Base-by-base conservation (phyloP, 1,140 invertebrate genomes). In the Zaprionus vittiger region DNA sequence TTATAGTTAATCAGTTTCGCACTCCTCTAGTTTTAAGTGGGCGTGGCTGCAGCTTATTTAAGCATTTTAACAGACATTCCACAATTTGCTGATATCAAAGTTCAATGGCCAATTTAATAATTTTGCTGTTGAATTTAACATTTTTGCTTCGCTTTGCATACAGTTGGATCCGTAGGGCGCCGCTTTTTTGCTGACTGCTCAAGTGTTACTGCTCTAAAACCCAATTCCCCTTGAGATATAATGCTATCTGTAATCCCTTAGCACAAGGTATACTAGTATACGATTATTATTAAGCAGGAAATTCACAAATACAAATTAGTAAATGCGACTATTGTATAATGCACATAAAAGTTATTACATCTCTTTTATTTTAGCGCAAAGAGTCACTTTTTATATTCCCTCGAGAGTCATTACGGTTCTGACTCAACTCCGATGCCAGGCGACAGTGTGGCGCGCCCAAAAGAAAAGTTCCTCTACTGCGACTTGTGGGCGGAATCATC, bases 81-180 rank as follows among this genome's bases (percentile, higher is more conserved):
- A 56, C 77, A 61, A 44, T 54, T 70, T 62, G 68, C 61, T 79
- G 84, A 89, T 87, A 89, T 73, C 22, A 87, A 87, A 84, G 84
- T 87, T 87, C 84, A 87, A 81, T 89, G 84, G 81, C 84, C 84
- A 87, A 78, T 83, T 79, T 66, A 34, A 81, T 73, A 78, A 79
- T 60, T 81, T 81, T 52, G 15, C 37, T 34, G n/a, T 17, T 31
- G n/a, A 14, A 44, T 62, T 14, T 26, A 59, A 41, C 38, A 68
- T 54, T 71, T 69, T 22, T 54, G 44, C 56, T 56, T 44, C n/a
- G 70, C 73, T 89, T 59, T 75, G 67, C 73, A 77, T 73, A 60
- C 55, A 44, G 62, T 37, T 70, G 54, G 54, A 57, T 41, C 69
- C 57, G 28, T 69, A 69, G 62, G 77, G 79, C 72, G 72, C 79